Percentiles rank a stretch among this genome's conserved stretches.
Conservation (phyloP, 2,888 invertebrate species). For the Cheilosia urbana region DNA sequence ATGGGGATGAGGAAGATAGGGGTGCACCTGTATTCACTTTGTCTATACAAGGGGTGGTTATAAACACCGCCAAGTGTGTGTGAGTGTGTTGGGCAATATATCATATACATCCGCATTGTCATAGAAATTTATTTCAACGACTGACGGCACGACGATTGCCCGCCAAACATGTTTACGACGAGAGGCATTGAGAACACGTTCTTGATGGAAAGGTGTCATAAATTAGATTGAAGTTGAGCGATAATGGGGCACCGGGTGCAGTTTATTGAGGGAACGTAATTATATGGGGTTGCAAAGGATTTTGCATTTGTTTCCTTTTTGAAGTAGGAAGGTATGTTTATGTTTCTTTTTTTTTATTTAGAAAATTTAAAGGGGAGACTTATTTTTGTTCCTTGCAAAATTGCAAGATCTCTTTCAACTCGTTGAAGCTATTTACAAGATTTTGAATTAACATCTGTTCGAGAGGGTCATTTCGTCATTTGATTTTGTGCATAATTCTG, state of each 20-base stretch:
- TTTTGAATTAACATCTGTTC: too few relatives aligned
- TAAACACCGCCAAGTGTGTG: background rate
- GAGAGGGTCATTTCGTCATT: too few relatives aligned
- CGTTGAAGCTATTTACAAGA: too few relatives aligned
- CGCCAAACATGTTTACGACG: conserved; percentile 68
- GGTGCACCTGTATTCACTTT: conserved; percentile 55
- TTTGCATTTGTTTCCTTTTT: too few relatives aligned
- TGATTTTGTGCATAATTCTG: too few relatives aligned
- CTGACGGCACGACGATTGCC: conserved; percentile 70
- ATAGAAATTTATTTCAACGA: conserved; percentile 73
- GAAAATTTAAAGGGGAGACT: too few relatives aligned
- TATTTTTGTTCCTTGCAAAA: too few relatives aligned
- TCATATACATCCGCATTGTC: conserved; percentile 75
- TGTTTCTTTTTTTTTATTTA: too few relatives aligned
- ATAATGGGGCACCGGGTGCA: conserved; percentile 15
- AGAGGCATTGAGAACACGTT: conserved; percentile 73
- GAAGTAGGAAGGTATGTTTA: too few relatives aligned
- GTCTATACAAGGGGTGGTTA: background rate
- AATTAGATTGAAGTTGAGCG: conserved; percentile 80
- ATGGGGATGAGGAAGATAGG: conserved; percentile 26
- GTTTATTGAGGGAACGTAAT: background rate
- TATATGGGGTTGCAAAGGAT: background rate
- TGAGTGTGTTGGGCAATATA: conserved; percentile 60
- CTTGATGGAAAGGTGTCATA: conserved; percentile 83
- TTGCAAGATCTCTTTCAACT: too few relatives aligned